These are phyloP conservation scores for Anableps anableps DNA, from an alignment of 2,797 vertebrate species.

Conservation along the genomic window DNA sequence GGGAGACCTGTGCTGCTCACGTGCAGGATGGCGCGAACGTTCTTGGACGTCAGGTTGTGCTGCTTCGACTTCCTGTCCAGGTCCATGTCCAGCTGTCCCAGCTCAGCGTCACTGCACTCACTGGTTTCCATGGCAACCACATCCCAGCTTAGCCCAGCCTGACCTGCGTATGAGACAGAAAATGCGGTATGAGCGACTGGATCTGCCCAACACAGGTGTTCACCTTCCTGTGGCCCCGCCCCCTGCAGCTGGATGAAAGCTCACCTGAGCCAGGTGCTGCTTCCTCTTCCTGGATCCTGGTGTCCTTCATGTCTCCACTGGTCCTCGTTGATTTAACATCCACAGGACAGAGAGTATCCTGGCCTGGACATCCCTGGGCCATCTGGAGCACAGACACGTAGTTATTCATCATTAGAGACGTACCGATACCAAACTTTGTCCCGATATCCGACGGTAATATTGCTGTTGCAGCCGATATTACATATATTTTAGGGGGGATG, in stretches of 20 bases:
- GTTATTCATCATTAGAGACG: too few species aligned
- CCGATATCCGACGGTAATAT: too few species aligned
- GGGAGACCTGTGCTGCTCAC: constrained; percentile 76
- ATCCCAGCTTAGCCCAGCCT: constrained; percentile 58
- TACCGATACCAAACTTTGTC: too few species aligned
- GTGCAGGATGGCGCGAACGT: constrained; percentile 92
- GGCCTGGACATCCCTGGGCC: neutral
- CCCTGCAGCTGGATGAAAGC: neutral
- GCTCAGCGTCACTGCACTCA: constrained; percentile 80
- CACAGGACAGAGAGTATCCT: constrained; percentile 18
- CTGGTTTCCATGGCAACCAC: constrained; percentile 48
- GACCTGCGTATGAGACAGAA: constrained; percentile 51
- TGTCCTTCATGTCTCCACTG: neutral
- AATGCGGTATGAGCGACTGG: neutral
- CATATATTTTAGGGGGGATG: too few species aligned
- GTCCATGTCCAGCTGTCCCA: constrained; percentile 86
- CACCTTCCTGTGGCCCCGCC: neutral
- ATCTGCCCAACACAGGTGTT: neutral
- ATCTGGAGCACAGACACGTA: neutral
- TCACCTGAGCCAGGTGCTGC: constrained; percentile 22
- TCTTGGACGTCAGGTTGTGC: constrained; percentile 91
- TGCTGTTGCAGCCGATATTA: too few species aligned
- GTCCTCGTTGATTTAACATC: constrained; percentile 16
- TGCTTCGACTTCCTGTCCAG: constrained; percentile 90
- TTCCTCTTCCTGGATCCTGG: neutral